These are phyloP conservation scores for Meteorus cinctellus DNA, from an alignment of 2,888 invertebrate genomes.

Conservation along the genomic window DNA sequence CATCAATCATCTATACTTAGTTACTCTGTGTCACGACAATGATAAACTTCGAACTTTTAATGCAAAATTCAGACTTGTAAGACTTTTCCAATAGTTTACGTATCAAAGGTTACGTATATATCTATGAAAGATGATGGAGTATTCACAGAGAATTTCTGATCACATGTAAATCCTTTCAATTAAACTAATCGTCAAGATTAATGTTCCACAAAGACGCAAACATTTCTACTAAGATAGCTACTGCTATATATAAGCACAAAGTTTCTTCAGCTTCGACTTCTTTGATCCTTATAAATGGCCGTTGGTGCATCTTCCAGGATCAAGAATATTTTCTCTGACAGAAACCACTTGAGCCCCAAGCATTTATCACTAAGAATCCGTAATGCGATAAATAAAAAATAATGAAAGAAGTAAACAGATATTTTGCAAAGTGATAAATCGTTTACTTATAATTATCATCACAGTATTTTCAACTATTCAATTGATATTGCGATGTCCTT, in stretches of 20 bases:
- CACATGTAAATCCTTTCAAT: slow-evolving; percentile 24
- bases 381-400: slow-evolving; percentile 10
- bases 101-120: background rate
- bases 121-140: background rate
- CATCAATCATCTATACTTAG: slow-evolving; percentile 17
- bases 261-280: slow-evolving; percentile 35
- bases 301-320: slow-evolving; percentile 39
- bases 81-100: slow-evolving; percentile 10
- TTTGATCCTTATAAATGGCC: slow-evolving; percentile 44
- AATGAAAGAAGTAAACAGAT: background rate
- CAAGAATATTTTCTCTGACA: slow-evolving; percentile 29
- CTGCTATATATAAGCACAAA: slow-evolving; percentile 6
- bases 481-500: background rate
- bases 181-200: slow-evolving; percentile 30
- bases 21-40: background rate
- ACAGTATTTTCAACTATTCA: too few species aligned
- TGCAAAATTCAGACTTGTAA: slow-evolving; percentile 14
- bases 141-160: background rate
- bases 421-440: too few species aligned
- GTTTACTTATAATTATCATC: too few species aligned
- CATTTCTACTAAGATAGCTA: background rate
- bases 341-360: background rate
- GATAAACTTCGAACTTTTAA: background rate
- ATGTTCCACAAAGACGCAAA: slow-evolving; percentile 2
- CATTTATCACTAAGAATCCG: slow-evolving; percentile 6